phyloP scores from a whole-genome alignment of 2,888 invertebrate genomes.

The Meganola albula region DNA sequence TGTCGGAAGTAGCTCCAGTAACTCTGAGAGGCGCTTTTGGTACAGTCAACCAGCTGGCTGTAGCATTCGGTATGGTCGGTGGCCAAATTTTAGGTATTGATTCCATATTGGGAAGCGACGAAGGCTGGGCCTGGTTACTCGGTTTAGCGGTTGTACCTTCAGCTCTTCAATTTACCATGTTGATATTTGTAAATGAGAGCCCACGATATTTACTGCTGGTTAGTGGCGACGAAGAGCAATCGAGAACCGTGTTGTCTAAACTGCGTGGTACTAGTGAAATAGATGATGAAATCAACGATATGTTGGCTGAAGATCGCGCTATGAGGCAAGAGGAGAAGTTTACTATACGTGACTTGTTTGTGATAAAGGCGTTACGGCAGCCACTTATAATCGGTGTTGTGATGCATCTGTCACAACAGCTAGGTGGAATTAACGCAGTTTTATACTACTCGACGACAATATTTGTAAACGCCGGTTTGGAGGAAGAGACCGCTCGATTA shows the following conservation, averaged over 20 bases:
- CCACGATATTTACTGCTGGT: slow-evolving; percentile 64
- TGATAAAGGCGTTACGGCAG: slow-evolving; percentile 47
- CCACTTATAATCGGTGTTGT: slow-evolving; percentile 69
- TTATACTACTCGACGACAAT: slow-evolving; percentile 84
- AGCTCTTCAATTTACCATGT: slow-evolving; percentile 56
- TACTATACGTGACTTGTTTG: slow-evolving; percentile 55
- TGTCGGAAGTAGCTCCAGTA: slow-evolving; percentile 68
- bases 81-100: slow-evolving; percentile 70
- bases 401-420: slow-evolving; percentile 72
- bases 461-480: slow-evolving; percentile 80
- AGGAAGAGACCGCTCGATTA: slow-evolving; percentile 76
- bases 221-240: slow-evolving; percentile 56
- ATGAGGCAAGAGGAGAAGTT: slow-evolving; percentile 62
- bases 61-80: slow-evolving; percentile 62
- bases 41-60: slow-evolving; percentile 70
- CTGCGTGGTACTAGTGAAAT: slow-evolving; percentile 58
- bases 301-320: slow-evolving; percentile 66
- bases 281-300: slow-evolving; percentile 69
- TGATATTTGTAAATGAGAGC: slow-evolving; percentile 64
- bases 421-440: slow-evolving; percentile 77
- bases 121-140: slow-evolving; percentile 70
- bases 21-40: slow-evolving; percentile 67
- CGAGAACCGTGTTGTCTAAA: slow-evolving; percentile 49
- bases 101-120: slow-evolving; percentile 59
- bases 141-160: slow-evolving; percentile 64